Conservation (phyloP, 2,797 vertebrate genomes). For the Lindbergichthys nudifrons region DNA sequence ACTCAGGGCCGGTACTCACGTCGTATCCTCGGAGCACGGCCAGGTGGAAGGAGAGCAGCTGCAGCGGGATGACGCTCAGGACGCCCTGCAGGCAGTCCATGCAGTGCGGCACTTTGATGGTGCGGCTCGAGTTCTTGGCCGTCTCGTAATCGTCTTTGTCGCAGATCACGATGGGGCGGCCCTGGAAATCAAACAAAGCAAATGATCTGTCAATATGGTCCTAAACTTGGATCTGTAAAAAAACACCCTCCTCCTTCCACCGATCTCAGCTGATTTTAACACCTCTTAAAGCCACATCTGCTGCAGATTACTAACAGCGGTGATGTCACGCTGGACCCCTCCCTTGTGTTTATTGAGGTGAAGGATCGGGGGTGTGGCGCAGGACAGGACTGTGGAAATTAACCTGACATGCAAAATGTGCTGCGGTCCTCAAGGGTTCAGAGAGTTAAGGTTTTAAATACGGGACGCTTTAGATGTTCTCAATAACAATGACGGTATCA, state of each 20-base stretch:
- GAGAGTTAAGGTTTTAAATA: not conserved
- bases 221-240: not conserved
- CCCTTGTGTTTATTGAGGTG: conserved; percentile 51
- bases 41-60: conserved; percentile 97
- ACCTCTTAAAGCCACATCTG: conserved; percentile 59
- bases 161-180: conserved; percentile 95
- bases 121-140: conserved; percentile 92
- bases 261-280: conserved; percentile 21
- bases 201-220: not conserved
- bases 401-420: conserved; percentile 31
- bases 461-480: not conserved
- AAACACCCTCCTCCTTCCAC: not conserved
- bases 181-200: conserved; percentile 79
- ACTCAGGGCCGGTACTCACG: conserved; percentile 82
- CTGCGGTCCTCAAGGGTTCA: not conserved
- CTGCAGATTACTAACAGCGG: conserved; percentile 35
- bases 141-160: conserved; percentile 96
- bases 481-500: not conserved
- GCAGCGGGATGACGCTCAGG: conserved; percentile 96
- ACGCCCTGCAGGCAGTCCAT: conserved; percentile 98
- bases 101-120: conserved; percentile 95
- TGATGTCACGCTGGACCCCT: conserved; percentile 59
- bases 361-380: conserved; percentile 47
- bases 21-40: conserved; percentile 95
- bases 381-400: conserved; percentile 31